These are phyloP conservation scores for Karalla daura DNA, from an alignment of 2,797 vertebrate species.

Conservation along the genomic window DNA sequence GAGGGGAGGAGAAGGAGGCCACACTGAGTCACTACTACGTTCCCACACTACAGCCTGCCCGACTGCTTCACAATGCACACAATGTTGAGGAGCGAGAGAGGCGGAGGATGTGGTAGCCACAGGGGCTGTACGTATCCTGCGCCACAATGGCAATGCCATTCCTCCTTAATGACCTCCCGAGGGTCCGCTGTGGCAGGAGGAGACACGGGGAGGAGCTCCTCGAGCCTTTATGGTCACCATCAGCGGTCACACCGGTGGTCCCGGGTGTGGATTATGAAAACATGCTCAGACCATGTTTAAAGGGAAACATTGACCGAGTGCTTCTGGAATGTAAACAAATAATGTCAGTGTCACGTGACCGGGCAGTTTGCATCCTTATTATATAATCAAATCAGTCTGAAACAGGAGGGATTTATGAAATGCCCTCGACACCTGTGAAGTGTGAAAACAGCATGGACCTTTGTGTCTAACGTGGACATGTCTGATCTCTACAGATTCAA, in stretches of 20 bases:
- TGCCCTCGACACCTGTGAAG: no score
- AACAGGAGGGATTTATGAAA: no score
- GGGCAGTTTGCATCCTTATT: neutral
- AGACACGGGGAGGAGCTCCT: constrained; percentile 2
- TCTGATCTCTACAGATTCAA: no score
- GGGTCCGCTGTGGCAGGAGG: constrained; percentile 21
- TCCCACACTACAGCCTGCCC: constrained; percentile 30
- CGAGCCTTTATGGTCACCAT: neutral
- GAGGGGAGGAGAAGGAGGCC: constrained; percentile 14
- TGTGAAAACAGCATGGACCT: no score
- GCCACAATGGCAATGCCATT: constrained; percentile 29
- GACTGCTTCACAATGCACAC: constrained; percentile 26
- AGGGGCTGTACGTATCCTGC: constrained; percentile 13
- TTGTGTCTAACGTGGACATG: no score
- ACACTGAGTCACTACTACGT: constrained; percentile 8
- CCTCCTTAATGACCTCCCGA: constrained; percentile 37
- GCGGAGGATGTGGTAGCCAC: constrained; percentile 28
- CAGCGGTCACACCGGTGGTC: neutral
- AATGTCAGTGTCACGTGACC: neutral
- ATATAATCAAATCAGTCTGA: no score
- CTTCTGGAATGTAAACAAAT: neutral
- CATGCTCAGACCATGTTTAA: neutral
- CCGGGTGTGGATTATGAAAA: neutral
- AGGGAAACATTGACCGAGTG: neutral
- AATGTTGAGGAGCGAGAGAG: constrained; percentile 27